Conservation (phyloP, 2,113 vertebrate species). For the Chionomys nivalis region DNA sequence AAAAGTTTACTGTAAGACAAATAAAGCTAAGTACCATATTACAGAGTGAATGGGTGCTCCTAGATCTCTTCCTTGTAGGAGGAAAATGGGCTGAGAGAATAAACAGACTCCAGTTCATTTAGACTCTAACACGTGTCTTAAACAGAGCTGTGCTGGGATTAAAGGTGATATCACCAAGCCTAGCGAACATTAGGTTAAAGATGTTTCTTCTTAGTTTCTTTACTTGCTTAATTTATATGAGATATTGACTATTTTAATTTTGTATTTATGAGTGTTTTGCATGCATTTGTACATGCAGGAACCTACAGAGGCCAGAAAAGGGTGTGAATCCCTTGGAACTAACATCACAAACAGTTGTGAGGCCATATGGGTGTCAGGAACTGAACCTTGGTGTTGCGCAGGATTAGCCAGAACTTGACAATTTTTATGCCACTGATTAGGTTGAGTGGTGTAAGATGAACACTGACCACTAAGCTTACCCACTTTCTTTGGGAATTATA, state of each 20-base stretch:
- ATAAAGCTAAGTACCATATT: slow-evolving; percentile 15
- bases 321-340: background rate
- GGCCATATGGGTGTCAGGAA: background rate
- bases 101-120: background rate
- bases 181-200: slow-evolving; percentile 8
- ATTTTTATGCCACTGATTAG: slow-evolving; percentile 15
- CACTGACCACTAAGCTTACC: background rate
- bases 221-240: background rate
- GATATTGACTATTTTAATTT: background rate
- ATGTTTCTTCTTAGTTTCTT: slow-evolving; percentile 24
- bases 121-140: background rate
- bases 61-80: slow-evolving; percentile 15
- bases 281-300: background rate
- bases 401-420: background rate
- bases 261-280: background rate
- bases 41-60: background rate
- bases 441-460: slow-evolving; percentile 28
- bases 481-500: slow-evolving; percentile 47
- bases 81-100: slow-evolving; percentile 18
- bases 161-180: background rate
- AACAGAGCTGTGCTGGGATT: slow-evolving; percentile 1
- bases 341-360: background rate
- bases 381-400: background rate
- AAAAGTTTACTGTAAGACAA: slow-evolving; percentile 17
- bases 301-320: background rate